Evolutionary conservation across 2,113 vertebrate species (phyloP).

Genomic region (Phylloscopus trochilus): DNA sequence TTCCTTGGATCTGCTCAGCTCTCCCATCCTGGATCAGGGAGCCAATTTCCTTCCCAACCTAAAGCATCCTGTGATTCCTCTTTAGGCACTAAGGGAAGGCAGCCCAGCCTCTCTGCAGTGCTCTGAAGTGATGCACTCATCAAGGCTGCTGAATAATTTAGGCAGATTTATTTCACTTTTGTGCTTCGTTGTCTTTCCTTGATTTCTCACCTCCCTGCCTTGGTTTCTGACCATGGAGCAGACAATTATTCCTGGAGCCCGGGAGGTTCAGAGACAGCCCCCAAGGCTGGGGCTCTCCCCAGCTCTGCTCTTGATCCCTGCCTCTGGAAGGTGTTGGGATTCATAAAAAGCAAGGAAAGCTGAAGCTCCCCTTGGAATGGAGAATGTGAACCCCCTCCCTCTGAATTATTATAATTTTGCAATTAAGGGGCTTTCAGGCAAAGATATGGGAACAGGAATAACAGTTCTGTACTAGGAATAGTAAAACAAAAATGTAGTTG

Average conservation of each 20-base stretch:
- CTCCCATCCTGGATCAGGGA: background rate
- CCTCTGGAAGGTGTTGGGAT: rapidly evolving
- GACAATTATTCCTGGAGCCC: rapidly evolving
- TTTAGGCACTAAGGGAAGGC: rapidly evolving
- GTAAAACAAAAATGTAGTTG: too few species aligned
- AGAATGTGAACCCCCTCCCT: too few species aligned
- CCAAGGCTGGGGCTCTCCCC: background rate
- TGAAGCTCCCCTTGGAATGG: too few species aligned
- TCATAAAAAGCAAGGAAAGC: background rate
- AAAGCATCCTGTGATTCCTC: rapidly evolving
- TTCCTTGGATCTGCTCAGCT: background rate
- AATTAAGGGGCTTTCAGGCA: too few species aligned
- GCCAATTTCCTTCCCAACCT: background rate
- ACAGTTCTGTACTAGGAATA: too few species aligned
- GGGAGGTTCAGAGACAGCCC: background rate
- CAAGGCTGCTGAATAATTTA: background rate
- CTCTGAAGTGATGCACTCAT: background rate
- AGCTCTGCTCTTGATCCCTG: background rate
- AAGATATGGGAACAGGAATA: too few species aligned
- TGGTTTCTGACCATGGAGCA: background rate
- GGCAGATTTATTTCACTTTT: background rate
- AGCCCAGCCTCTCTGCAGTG: background rate
- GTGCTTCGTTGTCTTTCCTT: background rate
- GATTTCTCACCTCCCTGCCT: background rate
- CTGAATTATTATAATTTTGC: too few species aligned